Conservation (phyloP, 2,888 invertebrate genomes). For the Stenotaenia linearis region DNA sequence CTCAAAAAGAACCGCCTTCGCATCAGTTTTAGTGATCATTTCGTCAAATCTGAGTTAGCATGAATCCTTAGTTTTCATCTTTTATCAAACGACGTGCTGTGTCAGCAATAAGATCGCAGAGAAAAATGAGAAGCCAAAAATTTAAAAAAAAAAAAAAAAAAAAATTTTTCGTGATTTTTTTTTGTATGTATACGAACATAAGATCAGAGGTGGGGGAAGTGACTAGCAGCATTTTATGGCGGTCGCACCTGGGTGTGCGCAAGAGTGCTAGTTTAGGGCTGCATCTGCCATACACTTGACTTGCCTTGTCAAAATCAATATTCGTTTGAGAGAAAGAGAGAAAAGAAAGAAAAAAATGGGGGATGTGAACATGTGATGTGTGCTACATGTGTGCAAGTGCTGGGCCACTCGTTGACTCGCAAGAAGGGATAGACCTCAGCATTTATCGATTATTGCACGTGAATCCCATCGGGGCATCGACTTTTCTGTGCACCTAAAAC, state of each 20-base stretch:
- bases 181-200: not conserved
- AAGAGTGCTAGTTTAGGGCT: not conserved
- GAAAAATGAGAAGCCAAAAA: not conserved
- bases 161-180: not conserved
- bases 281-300: constrained; percentile 27
- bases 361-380: not conserved
- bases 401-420: constrained; percentile 1
- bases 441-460: constrained; percentile 28
- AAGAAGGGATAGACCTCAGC: not conserved
- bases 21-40: not conserved
- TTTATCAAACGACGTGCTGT: not conserved
- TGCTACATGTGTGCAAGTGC: not conserved
- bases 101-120: not conserved
- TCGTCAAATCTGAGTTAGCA: not conserved
- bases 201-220: constrained; percentile 3
- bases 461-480: constrained; percentile 24
- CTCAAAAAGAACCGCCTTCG: not conserved
- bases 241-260: constrained; percentile 3
- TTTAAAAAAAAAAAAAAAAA: not conserved
- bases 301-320: constrained; percentile 26
- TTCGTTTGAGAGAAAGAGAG: constrained; percentile 3
- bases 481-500: not conserved
- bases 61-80: not conserved
- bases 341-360: not conserved
- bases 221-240: constrained; percentile 20